Base-by-base conservation (phyloP, 2,888 invertebrate species). In the Pilophorus perplexus region DNA sequence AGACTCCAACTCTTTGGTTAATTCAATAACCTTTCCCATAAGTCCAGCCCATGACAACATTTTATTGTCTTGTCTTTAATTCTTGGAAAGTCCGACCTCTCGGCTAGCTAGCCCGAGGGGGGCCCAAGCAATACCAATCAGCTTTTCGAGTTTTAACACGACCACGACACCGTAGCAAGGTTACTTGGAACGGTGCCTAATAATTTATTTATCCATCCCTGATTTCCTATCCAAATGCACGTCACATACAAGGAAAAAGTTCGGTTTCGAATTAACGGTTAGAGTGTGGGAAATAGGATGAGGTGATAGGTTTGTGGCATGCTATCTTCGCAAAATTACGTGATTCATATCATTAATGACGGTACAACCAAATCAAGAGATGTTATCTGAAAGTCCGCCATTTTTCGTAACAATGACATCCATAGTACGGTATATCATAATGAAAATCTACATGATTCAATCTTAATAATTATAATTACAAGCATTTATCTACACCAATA, bases 51-150 rank as follows among this genome's bases (percentile, higher is more conserved):
- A 14, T 28, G 52, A 52, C 52, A 52, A 52, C 52, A 52, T 52
- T 52, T 52, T 52, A 52, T 28, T 52, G 52, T 52, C 52, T 52
- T 28, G 52, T 52, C 52, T 52, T 52, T 52, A 52, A 52, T 52
- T 52, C 52, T 14, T 52, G 18, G 52, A 28, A 8, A 28, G n/a
- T 50, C 52, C 28, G 2, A 52, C 52, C 52, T 18, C n/a, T 25
- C 18, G 18, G n/a, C n/a, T 52, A 27, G 33, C 25, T 28, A 8
- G 52, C 33, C 33, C 28, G 52, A 16, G 52, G 52, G 27, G 16
- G 22, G 14, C 16, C 52, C 14, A 52, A 28, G 16, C 33, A 52
- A 52, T 28, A 52, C 28, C 28, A 52, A 52, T 52, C 28, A 52
- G 52, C 52, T 52, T 52, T 28, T 18, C 52, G 16, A 52, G 52